A percentile compares a stretch with the other conserved stretches of the same genome.
phyloP scores from a whole-genome alignment of 2,888 invertebrate species.

The Melanostoma mellinum region DNA sequence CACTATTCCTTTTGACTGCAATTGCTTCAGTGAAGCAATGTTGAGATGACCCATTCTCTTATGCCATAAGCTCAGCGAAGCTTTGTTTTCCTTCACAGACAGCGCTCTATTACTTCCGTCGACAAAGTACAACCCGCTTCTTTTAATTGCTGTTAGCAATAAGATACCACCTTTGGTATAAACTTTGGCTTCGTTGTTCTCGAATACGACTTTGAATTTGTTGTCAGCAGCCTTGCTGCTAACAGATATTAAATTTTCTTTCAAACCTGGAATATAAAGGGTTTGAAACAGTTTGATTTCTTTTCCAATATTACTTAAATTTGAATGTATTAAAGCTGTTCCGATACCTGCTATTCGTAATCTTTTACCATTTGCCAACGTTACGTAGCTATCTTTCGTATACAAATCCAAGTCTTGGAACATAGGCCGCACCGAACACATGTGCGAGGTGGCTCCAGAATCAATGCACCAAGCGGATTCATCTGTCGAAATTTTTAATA shows the following conservation, averaged over 20 bases:
- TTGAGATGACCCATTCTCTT: constrained; percentile 34
- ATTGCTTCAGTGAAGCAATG: constrained; percentile 17
- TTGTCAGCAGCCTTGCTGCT: constrained; percentile 31
- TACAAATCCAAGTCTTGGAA: constrained; percentile 3
- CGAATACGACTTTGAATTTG: constrained; percentile 3
- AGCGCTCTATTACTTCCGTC: constrained; percentile 7
- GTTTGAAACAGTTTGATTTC: constrained; percentile 37
- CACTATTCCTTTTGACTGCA: constrained; percentile 29
- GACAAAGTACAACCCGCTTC: not conserved
- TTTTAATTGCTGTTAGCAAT: constrained; percentile 7
- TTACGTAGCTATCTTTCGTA: not conserved
- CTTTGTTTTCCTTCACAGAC: constrained; percentile 16
- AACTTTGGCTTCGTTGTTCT: too few relatives aligned
- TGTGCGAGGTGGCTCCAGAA: constrained; percentile 19
- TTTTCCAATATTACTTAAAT: constrained; percentile 24
- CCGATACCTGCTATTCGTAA: not conserved
- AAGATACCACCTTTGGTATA: too few relatives aligned
- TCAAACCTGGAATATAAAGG: constrained; percentile 32
- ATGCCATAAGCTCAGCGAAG: constrained; percentile 28
- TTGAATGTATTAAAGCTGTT: constrained; percentile 24
- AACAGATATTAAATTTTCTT: constrained; percentile 34
- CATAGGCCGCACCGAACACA: constrained; percentile 18
- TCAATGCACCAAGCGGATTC: constrained; percentile 15
- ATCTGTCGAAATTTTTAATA: constrained; percentile 3
- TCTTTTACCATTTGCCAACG: constrained; percentile 13